These are phyloP conservation scores for Diachasmimorpha longicaudata DNA, from an alignment of 1,140 invertebrate species.

Conservation along the genomic window DNA sequence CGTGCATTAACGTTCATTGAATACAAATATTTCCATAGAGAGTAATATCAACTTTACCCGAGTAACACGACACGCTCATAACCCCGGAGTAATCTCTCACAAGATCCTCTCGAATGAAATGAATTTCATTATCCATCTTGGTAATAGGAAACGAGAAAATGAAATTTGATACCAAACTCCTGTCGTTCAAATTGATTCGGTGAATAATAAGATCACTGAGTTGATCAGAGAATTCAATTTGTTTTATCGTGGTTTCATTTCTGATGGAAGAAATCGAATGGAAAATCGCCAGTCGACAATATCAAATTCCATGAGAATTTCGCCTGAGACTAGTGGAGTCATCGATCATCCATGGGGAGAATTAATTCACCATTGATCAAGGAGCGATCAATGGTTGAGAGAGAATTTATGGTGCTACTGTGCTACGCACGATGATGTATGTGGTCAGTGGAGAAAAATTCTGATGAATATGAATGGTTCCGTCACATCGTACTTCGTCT, in stretches of 20 bases:
- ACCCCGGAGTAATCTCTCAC: not conserved
- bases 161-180: not conserved
- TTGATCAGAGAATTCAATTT: not conserved
- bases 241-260: not conserved
- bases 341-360: constrained; percentile 17
- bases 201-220: not conserved
- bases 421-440: constrained; percentile 12
- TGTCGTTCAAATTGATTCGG: not conserved
- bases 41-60: not conserved
- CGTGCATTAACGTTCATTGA: constrained; percentile 34
- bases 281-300: not conserved
- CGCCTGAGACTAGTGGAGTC: not conserved
- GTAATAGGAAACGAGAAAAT: constrained; percentile 5
- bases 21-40: constrained; percentile 19
- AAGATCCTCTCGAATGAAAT: not conserved
- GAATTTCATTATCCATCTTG: constrained; percentile 12
- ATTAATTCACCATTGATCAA: constrained; percentile 21
- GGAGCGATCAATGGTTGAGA: not conserved
- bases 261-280: not conserved
- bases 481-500: too few species aligned
- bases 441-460: not conserved
- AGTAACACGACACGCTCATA: constrained; percentile 10
- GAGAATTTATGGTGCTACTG: constrained; percentile 6
- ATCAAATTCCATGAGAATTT: not conserved
- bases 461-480: not conserved